Percentiles rank a stretch among this genome's conserved stretches.
phyloP scores from a whole-genome alignment of 2,113 vertebrate genomes.

The Oreochromis tanganicae region DNA sequence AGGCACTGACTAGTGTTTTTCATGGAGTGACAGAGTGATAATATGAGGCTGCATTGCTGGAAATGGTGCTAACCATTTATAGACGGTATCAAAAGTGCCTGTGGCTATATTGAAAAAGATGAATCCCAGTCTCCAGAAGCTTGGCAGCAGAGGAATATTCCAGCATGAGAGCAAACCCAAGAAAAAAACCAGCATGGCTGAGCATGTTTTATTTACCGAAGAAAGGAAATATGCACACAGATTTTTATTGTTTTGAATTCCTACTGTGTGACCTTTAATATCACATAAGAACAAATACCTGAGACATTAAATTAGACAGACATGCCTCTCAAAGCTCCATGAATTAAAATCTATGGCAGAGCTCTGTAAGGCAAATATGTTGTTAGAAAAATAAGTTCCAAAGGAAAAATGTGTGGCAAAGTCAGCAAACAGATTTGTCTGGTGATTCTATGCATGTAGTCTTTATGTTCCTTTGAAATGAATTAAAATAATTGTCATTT shows the following conservation, averaged over 20 bases:
- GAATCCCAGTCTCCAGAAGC: neutral
- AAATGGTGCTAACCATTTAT: neutral
- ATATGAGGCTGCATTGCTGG: neutral
- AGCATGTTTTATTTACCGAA: neutral
- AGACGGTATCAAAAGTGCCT: neutral
- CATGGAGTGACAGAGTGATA: neutral
- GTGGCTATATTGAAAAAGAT: neutral
- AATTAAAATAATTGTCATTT: no score
- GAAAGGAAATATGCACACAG: neutral
- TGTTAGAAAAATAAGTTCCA: neutral
- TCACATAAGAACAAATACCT: neutral
- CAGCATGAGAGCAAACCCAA: neutral
- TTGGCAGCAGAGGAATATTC: neutral
- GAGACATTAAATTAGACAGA: neutral
- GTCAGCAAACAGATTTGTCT: neutral
- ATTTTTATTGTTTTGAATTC: neutral
- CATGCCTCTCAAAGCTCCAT: neutral
- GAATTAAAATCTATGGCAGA: neutral
- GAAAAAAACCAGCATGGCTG: neutral
- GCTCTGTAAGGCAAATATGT: neutral
- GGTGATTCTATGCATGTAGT: accelerated
- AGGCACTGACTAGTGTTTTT: neutral
- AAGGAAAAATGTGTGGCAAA: no score
- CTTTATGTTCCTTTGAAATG: neutral
- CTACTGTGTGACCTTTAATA: neutral